Percentiles rank a stretch among this genome's conserved stretches.
These are phyloP conservation scores for Caenorhabditis panamensis DNA, from an alignment of 2,888 invertebrate genomes.

Conservation along the genomic window DNA sequence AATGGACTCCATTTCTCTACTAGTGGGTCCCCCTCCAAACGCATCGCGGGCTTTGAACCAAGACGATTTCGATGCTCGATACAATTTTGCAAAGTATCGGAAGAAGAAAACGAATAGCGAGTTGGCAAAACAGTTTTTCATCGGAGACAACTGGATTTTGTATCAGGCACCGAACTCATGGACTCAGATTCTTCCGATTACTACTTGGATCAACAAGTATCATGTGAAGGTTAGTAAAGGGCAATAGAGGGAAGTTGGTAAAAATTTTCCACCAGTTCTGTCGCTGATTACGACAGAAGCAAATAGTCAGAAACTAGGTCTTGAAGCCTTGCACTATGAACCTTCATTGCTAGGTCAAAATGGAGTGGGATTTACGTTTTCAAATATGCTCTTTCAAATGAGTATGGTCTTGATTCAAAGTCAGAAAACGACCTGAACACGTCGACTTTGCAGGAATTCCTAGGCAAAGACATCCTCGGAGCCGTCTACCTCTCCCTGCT, in stretches of 20 bases:
- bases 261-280: too few species aligned
- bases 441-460: constrained; percentile 36
- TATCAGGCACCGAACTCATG: constrained; percentile 58
- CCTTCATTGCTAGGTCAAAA: too few species aligned
- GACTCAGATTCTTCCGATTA: constrained; percentile 54
- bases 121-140: constrained; percentile 34
- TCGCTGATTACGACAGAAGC: too few species aligned
- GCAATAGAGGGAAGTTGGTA: too few species aligned
- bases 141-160: constrained; percentile 60
- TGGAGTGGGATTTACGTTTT: too few species aligned
- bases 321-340: too few species aligned
- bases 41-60: constrained; percentile 56
- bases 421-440: too few species aligned
- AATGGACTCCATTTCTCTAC: constrained; percentile 67
- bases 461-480: constrained; percentile 55
- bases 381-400: too few species aligned
- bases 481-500: constrained; percentile 55
- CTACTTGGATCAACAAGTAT: constrained; percentile 58
- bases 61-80: constrained; percentile 67
- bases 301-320: too few species aligned
- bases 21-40: constrained; percentile 63
- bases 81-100: constrained; percentile 62
- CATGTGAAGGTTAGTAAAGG: constrained; percentile 52
- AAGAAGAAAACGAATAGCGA: constrained; percentile 63
- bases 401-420: too few species aligned